A percentile compares a stretch with the other conserved stretches of the same genome.
Conservation (phyloP, 35 echinoderm and acorn worm species). For the Strongylocentrotus purpuratus region DNA sequence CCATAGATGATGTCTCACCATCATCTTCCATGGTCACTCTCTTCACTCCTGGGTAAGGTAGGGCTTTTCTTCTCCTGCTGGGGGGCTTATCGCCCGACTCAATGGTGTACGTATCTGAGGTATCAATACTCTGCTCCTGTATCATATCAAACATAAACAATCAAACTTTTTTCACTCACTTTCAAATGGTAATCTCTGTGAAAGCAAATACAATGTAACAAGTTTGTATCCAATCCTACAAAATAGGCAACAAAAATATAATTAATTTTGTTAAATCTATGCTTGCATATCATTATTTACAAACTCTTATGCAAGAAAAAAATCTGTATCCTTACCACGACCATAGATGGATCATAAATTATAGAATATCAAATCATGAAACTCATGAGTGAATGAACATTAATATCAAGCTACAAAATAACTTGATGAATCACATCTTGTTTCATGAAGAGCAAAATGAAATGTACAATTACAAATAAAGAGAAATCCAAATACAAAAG, state of each 20-base stretch:
- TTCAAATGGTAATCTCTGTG: background rate
- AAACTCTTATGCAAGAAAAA: too few relatives aligned
- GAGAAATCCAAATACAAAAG: background rate
- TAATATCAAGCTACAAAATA: too few relatives aligned
- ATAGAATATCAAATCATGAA: too few relatives aligned
- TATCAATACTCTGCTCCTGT: slow-evolving; percentile 77
- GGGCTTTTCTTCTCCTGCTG: background rate
- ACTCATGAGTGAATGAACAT: too few relatives aligned
- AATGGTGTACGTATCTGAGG: slow-evolving; percentile 93
- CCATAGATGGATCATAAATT: too few relatives aligned
- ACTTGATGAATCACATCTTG: too few relatives aligned
- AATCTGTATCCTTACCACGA: too few relatives aligned
- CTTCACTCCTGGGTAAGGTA: slow-evolving; percentile 24
- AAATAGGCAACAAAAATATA: background rate
- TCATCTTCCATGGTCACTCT: slow-evolving; percentile 36
- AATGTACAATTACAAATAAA: too few relatives aligned
- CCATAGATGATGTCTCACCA: slow-evolving; percentile 36
- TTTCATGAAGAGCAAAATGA: too few relatives aligned
- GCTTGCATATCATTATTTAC: background rate
- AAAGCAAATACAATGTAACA: background rate
- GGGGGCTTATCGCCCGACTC: slow-evolving; percentile 44
- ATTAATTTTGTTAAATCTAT: background rate
- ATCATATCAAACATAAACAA: background rate
- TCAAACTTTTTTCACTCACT: background rate
- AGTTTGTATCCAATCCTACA: background rate